Evolutionary conservation across 2,888 invertebrate species (phyloP), one percentile per base, ranked within the genome.

Genomic region (Parthenolecanium corni): DNA sequence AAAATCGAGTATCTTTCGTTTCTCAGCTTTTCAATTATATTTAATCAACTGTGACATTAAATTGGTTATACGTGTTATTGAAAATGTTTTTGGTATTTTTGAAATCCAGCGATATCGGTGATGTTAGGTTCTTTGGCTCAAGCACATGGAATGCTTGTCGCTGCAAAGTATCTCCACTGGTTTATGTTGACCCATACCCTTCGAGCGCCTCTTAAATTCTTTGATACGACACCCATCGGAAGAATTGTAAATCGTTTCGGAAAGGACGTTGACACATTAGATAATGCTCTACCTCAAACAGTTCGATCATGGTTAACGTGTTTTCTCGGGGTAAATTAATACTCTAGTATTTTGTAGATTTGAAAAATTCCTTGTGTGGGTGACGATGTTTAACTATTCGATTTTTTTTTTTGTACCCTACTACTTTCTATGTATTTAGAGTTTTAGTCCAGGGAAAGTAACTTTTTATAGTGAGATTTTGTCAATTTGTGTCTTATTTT

Each of bases 211-310:
- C 71, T 77, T 72, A 71, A 73, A 69, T 77, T 78, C 72, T 77
- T 77, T 72, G 78, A 77, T 71, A 76, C 76, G 68, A 77, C 76
- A 67, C 77, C 77, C 66, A 72, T 72, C 67, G 77, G 77, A 71
- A 74, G 77, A 69, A 75, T 77, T 68, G 72, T 72, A 47, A 67
- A 68, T 49, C 68, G 72, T 18, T 72, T 72, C 64, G 68, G 72
- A 18, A 72, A 84, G 81, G 86, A 86, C 75, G 76, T 85, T 69
- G 84, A 86, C 73, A 78, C 83, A 68, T 74, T 85, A 78, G 86
- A 86, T 75, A 79, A 68, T 54, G 64, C 65, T 16, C 66, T 72
- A 66, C 71, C 70, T 40, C 64, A 81, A 79, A 85, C 80, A 69
- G 76, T 87, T 71, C 78, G 84, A 71, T 82, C 82, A 69, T 86